These are phyloP conservation scores for Apotomis capreana DNA, from an alignment of 2,888 invertebrate species.

Conservation along the genomic window DNA sequence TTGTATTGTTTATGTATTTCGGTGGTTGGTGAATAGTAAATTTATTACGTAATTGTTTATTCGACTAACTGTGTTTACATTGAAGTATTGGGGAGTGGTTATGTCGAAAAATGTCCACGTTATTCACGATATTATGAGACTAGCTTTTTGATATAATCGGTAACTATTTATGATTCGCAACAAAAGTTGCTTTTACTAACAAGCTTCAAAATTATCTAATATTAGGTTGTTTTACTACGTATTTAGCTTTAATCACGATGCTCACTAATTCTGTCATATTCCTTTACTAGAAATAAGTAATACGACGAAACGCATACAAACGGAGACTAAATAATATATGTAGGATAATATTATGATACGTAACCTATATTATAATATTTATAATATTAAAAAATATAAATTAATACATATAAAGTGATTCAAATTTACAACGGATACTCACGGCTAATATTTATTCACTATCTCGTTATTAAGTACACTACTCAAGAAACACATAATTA, in stretches of 20 bases:
- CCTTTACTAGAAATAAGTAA: constrained; percentile 70
- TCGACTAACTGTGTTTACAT: constrained; percentile 17
- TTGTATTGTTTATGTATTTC: constrained; percentile 51
- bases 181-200: constrained; percentile 34
- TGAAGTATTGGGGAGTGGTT: constrained; percentile 23
- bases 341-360: too few species aligned
- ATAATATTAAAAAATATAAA: neutral
- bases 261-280: constrained; percentile 65
- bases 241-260: constrained; percentile 22
- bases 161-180: constrained; percentile 47
- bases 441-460: too few species aligned
- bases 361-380: neutral
- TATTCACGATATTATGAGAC: constrained; percentile 63
- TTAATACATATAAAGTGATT: neutral
- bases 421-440: neutral
- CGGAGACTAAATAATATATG: too few species aligned
- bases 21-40: constrained; percentile 60
- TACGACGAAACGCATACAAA: neutral
- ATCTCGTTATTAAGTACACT: neutral
- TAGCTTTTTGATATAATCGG: constrained; percentile 76
- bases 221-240: neutral
- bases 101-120: neutral
- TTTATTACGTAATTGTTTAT: neutral
- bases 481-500: constrained; percentile 1
- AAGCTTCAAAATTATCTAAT: constrained; percentile 4